phyloP scores from a whole-genome alignment of 1,140 invertebrate species.

The Diachasma alloeum region DNA sequence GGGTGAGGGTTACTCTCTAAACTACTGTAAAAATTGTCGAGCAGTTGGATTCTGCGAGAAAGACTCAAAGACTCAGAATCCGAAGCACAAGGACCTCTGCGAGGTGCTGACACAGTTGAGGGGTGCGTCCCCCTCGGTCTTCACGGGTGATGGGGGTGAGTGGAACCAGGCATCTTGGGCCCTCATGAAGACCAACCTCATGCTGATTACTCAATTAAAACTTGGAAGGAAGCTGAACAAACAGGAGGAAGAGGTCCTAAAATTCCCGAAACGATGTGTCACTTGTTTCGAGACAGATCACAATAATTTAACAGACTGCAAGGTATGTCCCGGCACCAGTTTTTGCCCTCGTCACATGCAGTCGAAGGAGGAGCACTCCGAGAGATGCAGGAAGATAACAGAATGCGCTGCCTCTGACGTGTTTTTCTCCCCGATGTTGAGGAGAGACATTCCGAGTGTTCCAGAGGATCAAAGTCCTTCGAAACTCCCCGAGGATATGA shows the following conservation, averaged over 20 bases:
- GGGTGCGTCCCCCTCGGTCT: slow-evolving; percentile 12
- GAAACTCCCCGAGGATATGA: slow-evolving; percentile 41
- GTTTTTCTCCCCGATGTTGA: slow-evolving; percentile 19
- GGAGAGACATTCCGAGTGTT: slow-evolving; percentile 33
- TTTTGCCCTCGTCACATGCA: slow-evolving; percentile 40
- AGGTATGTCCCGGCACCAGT: slow-evolving; percentile 40
- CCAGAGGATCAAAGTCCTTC: slow-evolving; percentile 32
- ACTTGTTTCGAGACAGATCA: slow-evolving; percentile 41
- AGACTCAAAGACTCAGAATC: slow-evolving; percentile 26
- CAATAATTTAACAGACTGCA: slow-evolving; percentile 40
- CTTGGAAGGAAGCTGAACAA: slow-evolving; percentile 36
- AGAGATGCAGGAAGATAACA: not conserved
- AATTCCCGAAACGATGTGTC: slow-evolving; percentile 44
- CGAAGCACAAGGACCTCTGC: slow-evolving; percentile 51
- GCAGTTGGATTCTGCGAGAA: slow-evolving; percentile 43
- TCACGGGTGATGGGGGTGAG: slow-evolving; percentile 26
- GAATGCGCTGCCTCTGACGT: not conserved
- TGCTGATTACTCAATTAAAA: slow-evolving; percentile 41
- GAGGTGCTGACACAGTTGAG: slow-evolving; percentile 35
- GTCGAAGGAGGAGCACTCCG: not conserved
- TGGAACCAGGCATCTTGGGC: slow-evolving; percentile 32
- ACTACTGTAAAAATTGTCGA: slow-evolving; percentile 50
- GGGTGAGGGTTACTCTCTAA: slow-evolving; percentile 16
- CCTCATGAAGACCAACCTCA: slow-evolving; percentile 45
- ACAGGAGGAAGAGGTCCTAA: slow-evolving; percentile 51